These are phyloP conservation scores for Porphyrio hochstetteri DNA, from an alignment of 2,113 vertebrate species.

Conservation along the genomic window DNA sequence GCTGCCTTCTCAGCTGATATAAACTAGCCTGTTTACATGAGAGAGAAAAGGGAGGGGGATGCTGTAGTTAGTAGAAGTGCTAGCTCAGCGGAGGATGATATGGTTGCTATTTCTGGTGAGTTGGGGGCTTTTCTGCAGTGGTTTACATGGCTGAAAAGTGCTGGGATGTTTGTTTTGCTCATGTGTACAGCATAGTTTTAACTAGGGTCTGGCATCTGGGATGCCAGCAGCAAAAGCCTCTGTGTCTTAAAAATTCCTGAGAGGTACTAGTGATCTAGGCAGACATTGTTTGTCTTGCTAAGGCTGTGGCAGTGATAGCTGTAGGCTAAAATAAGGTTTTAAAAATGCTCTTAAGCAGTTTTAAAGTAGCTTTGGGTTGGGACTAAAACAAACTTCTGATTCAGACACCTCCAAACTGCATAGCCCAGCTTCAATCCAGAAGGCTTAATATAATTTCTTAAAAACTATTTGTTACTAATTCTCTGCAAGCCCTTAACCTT, in stretches of 20 bases:
- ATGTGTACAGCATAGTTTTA: fast-evolving
- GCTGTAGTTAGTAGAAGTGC: fast-evolving
- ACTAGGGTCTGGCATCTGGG: too few species aligned
- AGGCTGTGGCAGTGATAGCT: not conserved
- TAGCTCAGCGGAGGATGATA: not conserved
- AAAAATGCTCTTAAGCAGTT: not conserved
- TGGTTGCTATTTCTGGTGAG: not conserved
- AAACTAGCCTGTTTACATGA: not conserved
- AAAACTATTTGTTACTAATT: not conserved
- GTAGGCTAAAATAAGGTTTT: not conserved
- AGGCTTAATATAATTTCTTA: not conserved
- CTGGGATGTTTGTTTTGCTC: not conserved
- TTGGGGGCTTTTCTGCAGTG: fast-evolving
- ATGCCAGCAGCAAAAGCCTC: fast-evolving
- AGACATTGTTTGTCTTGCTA: not conserved
- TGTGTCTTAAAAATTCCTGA: not conserved
- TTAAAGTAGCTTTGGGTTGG: not conserved
- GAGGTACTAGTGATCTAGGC: not conserved
- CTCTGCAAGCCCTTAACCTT: not conserved
- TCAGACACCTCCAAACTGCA: fast-evolving
- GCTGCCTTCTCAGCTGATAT: not conserved
- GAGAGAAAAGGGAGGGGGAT: not conserved
- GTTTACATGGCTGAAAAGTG: not conserved
- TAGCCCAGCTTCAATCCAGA: not conserved
- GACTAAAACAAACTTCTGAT: not conserved